These are phyloP conservation scores for Exocentrus adspersus DNA, from an alignment of 2,888 invertebrate species.

Conservation along the genomic window DNA sequence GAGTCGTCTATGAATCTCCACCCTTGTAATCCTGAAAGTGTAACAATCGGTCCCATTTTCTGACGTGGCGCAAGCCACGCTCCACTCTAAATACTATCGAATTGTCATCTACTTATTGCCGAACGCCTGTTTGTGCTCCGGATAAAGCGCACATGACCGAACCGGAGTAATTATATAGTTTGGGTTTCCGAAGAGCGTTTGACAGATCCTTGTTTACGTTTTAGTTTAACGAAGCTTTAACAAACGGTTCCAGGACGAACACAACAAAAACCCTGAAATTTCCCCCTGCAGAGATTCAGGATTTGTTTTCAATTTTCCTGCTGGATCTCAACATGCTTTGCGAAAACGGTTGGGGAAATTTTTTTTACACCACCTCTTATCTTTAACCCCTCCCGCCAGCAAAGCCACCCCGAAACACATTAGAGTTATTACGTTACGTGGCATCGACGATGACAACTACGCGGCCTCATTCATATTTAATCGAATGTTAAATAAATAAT, in stretches of 20 bases:
- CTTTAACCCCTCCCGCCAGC: too few relatives aligned
- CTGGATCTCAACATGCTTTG: too few relatives aligned
- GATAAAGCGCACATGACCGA: conserved; percentile 13
- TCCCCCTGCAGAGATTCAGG: too few relatives aligned
- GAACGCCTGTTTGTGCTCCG: conserved; percentile 29
- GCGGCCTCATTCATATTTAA: background rate
- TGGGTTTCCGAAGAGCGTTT: too few relatives aligned
- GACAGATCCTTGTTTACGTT: too few relatives aligned
- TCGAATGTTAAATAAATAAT: conserved; percentile 35
- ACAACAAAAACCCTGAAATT: too few relatives aligned
- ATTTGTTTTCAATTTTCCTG: too few relatives aligned
- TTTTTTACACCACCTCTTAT: too few relatives aligned
- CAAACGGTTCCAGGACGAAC: too few relatives aligned
- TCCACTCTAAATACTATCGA: conserved; percentile 47
- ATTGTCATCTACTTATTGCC: conserved; percentile 43
- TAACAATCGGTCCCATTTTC: conserved; percentile 43
- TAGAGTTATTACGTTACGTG: background rate
- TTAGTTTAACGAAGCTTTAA: too few relatives aligned
- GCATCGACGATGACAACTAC: conserved; percentile 1
- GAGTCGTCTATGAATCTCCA: conserved; percentile 15
- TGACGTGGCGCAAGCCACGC: conserved; percentile 43
- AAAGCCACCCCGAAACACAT: background rate
- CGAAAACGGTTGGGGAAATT: too few relatives aligned
- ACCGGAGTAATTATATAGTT: conserved; percentile 11
- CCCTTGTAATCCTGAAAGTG: conserved; percentile 40